A percentile compares a stretch with the other conserved stretches of the same genome.
Conservation (phyloP, 2,113 vertebrate species). For the Madoqua kirkii region DNA sequence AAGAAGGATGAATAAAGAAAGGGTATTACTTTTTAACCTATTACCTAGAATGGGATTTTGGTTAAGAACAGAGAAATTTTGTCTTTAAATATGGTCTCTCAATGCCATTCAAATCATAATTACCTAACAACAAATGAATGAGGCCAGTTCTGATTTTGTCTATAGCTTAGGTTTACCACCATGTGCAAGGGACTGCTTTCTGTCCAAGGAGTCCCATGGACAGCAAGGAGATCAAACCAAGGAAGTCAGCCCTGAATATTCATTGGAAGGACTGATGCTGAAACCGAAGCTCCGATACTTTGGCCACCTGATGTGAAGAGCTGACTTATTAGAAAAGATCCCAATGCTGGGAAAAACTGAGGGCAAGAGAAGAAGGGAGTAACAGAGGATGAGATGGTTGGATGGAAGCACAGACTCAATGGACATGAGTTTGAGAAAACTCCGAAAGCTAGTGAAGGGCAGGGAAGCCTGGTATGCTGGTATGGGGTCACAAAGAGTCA, state of each 20-base stretch:
- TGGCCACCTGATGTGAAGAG: not conserved
- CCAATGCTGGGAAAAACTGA: not conserved
- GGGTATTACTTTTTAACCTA: not conserved
- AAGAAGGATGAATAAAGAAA: constrained; percentile 14
- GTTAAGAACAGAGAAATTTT: not conserved
- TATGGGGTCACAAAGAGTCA: not conserved
- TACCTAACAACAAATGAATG: not conserved
- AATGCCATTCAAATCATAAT: not conserved
- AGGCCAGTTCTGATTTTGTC: not conserved
- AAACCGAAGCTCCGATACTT: not conserved
- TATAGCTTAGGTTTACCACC: not conserved
- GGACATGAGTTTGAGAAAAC: not conserved
- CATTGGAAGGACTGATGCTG: not conserved
- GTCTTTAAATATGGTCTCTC: not conserved
- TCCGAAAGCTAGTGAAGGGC: not conserved
- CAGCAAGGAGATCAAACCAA: not conserved
- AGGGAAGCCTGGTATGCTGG: not conserved
- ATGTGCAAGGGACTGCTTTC: not conserved
- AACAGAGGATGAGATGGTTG: not conserved
- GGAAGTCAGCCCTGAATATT: not conserved
- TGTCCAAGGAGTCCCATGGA: not conserved
- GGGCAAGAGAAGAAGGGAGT: not conserved
- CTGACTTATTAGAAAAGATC: not conserved
- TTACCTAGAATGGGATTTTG: not conserved
- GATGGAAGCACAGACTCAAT: not conserved